Conservation (phyloP, 2,113 vertebrate species). For the Mystacornis crossleyi region DNA sequence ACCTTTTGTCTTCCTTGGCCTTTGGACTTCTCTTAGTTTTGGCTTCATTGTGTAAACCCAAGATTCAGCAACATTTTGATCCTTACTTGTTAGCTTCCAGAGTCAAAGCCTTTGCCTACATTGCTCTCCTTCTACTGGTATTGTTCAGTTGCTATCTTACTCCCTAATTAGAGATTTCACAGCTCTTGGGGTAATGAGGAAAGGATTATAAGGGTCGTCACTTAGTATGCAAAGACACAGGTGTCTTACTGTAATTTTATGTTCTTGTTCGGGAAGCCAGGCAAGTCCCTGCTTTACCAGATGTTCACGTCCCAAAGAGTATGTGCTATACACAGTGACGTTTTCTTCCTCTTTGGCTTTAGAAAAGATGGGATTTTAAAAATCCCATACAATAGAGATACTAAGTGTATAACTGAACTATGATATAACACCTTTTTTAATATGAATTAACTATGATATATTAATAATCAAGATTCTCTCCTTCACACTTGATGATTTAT, state of each 20-base stretch:
- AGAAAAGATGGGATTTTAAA: not conserved
- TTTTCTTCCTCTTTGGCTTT: not conserved
- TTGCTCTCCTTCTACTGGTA: not conserved
- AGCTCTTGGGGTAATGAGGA: not conserved
- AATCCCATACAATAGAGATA: not conserved
- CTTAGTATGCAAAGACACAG: not conserved
- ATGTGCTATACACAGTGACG: not conserved
- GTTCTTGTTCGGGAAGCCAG: not conserved
- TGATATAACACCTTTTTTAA: not conserved
- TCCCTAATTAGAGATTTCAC: not conserved
- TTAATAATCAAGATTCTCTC: not conserved
- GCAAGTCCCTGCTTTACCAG: not conserved
- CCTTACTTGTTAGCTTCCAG: not conserved
- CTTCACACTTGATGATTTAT: not conserved
- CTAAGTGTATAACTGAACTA: not conserved
- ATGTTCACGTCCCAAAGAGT: not conserved
- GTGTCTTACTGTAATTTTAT: not conserved
- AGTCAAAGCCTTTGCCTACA: not conserved
- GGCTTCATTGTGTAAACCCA: not conserved
- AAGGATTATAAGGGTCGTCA: not conserved
- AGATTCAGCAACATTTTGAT: not conserved
- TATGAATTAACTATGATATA: not conserved
- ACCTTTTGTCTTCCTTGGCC: not conserved
- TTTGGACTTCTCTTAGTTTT: not conserved
- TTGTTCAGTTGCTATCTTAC: not conserved